These are phyloP conservation scores for Liparis tanakae DNA, from an alignment of 2,797 vertebrate species.

Conservation along the genomic window DNA sequence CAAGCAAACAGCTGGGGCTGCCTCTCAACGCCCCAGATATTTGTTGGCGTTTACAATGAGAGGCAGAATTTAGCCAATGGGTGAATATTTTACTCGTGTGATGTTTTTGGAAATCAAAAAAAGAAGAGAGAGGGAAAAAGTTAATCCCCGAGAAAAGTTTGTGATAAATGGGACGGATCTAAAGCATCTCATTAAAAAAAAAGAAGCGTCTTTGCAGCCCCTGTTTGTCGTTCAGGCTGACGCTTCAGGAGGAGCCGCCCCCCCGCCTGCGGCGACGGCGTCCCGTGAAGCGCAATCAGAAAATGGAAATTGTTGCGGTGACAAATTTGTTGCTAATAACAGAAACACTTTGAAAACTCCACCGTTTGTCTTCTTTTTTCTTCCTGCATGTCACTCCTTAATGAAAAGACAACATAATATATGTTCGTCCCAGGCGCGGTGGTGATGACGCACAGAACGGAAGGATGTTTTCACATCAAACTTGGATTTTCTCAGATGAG, in stretches of 20 bases:
- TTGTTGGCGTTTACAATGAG: constrained; percentile 5
- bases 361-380: background rate
- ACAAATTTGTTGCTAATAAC: constrained; percentile 19
- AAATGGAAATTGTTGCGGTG: constrained; percentile 34
- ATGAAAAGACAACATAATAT: background rate
- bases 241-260: constrained; percentile 18
- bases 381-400: background rate
- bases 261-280: constrained; percentile 5
- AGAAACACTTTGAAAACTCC: constrained; percentile 3
- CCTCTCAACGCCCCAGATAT: background rate
- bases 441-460: background rate
- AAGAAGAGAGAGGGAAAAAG: background rate
- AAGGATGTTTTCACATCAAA: background rate
- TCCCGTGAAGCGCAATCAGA: constrained; percentile 40
- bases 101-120: background rate
- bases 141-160: background rate
- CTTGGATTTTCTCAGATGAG: constrained; percentile 22
- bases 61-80: background rate
- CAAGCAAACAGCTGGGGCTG: background rate
- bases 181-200: background rate
- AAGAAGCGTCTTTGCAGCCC: background rate
- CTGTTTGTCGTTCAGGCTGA: constrained; percentile 8
- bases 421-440: background rate
- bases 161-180: background rate
- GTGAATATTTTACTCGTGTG: background rate